Conservation (phyloP, 2,113 vertebrate genomes). For the Oenanthe oenanthe region DNA sequence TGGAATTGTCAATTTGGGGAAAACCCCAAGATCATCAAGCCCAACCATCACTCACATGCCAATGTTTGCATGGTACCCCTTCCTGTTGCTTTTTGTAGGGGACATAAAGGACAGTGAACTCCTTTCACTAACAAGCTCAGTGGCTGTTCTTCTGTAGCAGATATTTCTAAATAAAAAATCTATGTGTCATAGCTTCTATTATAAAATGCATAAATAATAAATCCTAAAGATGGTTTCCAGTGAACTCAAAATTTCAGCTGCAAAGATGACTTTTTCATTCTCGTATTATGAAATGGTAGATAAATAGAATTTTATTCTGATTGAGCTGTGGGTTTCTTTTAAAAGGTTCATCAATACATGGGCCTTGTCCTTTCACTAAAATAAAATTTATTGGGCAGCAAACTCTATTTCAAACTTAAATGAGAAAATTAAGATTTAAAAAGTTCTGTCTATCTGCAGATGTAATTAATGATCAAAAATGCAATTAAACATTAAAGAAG, state of each 20-base stretch:
- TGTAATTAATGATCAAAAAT: constrained; percentile 51
- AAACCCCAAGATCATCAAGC: background rate
- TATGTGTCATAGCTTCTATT: background rate
- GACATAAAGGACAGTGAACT: background rate
- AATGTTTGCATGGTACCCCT: rapidly evolving
- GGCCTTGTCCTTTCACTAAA: background rate
- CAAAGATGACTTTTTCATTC: background rate
- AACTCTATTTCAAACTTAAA: constrained; percentile 34
- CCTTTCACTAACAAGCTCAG: background rate
- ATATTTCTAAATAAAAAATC: background rate
- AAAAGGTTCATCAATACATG: constrained; percentile 10
- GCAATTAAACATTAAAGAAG: constrained; percentile 58
- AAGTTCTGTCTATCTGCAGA: constrained; percentile 22
- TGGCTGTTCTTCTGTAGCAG: background rate
- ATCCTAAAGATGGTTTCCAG: background rate
- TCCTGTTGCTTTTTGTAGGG: background rate
- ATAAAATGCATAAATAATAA: background rate
- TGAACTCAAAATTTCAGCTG: background rate
- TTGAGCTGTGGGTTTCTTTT: constrained; percentile 15
- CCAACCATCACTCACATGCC: background rate
- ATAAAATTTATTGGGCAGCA: background rate
- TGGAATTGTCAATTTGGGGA: background rate
- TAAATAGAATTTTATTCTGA: constrained; percentile 50
- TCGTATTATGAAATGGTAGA: background rate
- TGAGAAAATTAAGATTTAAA: constrained; percentile 62